A percentile compares a stretch with the other conserved stretches of the same genome.
These are phyloP conservation scores for Drosophila meridionalis DNA, from an alignment of 2,888 invertebrate genomes.

Conservation along the genomic window DNA sequence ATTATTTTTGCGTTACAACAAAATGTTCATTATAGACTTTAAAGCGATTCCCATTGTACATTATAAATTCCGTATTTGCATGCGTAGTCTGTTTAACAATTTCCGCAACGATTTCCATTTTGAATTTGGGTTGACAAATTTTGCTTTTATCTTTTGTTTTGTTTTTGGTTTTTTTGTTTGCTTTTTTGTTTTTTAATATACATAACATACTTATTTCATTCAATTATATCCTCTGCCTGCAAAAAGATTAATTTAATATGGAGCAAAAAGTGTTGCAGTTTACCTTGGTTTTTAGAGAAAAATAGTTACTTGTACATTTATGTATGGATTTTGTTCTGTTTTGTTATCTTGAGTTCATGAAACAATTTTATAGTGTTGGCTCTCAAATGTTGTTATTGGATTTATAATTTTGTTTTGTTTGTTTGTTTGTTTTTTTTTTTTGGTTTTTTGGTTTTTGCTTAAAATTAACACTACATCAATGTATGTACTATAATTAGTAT, in stretches of 20 bases:
- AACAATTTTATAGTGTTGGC: slow-evolving; percentile 55
- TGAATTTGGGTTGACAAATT: slow-evolving; percentile 51
- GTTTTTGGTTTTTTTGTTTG: not conserved
- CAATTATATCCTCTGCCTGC: slow-evolving; percentile 53
- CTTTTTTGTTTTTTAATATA: slow-evolving; percentile 34
- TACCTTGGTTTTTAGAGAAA: slow-evolving; percentile 76
- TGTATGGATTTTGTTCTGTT: slow-evolving; percentile 54
- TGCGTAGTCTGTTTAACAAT: slow-evolving; percentile 79
- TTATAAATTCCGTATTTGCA: slow-evolving; percentile 79
- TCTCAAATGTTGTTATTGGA: slow-evolving; percentile 49
- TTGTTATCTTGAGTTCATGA: slow-evolving; percentile 53
- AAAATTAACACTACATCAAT: slow-evolving; percentile 80
- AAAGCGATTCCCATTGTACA: slow-evolving; percentile 81
- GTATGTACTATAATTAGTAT: slow-evolving; percentile 82
- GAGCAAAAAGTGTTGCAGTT: slow-evolving; percentile 79
- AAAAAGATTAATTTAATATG: slow-evolving; percentile 70
- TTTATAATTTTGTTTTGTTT: slow-evolving; percentile 21
- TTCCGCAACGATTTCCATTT: slow-evolving; percentile 50
- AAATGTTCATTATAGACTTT: slow-evolving; percentile 68
- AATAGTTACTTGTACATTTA: slow-evolving; percentile 79
- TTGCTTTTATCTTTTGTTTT: slow-evolving; percentile 7
- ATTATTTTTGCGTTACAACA: slow-evolving; percentile 61
- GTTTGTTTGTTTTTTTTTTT: slow-evolving; percentile 22
- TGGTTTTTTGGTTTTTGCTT: slow-evolving; percentile 62
- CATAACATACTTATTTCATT: slow-evolving; percentile 47